Conservation (phyloP, 2,797 vertebrate species). For the Lagothrix lagotricha region DNA sequence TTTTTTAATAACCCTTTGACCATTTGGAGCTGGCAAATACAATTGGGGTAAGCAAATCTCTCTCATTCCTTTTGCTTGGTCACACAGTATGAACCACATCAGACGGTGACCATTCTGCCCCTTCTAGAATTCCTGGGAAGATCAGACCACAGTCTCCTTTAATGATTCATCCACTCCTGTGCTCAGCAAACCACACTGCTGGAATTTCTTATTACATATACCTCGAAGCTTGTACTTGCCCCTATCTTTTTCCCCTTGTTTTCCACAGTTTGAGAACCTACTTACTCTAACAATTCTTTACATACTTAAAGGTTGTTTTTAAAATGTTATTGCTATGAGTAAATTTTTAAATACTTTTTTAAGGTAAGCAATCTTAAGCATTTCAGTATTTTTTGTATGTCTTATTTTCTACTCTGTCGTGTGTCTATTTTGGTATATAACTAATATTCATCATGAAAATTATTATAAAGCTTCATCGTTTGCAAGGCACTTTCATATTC, state of each 20-base stretch:
- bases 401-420: background rate
- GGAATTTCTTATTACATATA: constrained; percentile 24
- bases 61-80: background rate
- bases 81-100: background rate
- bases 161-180: constrained; percentile 22
- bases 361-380: background rate
- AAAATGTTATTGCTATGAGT: background rate
- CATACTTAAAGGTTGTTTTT: background rate
- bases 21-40: background rate
- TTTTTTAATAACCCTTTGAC: background rate
- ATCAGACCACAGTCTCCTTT: background rate
- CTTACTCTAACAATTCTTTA: background rate
- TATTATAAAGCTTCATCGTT: background rate
- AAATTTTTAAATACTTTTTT: background rate
- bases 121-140: background rate
- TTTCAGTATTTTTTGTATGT: background rate
- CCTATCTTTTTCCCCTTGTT: background rate
- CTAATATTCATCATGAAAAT: background rate
- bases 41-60: background rate
- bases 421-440: background rate
- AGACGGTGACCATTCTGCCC: background rate
- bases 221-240: background rate
- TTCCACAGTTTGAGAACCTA: background rate
- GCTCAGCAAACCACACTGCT: background rate
- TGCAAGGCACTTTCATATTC: background rate